Evolutionary conservation across 2,888 invertebrate genomes (phyloP).

Genomic region (Lagria hirta): DNA sequence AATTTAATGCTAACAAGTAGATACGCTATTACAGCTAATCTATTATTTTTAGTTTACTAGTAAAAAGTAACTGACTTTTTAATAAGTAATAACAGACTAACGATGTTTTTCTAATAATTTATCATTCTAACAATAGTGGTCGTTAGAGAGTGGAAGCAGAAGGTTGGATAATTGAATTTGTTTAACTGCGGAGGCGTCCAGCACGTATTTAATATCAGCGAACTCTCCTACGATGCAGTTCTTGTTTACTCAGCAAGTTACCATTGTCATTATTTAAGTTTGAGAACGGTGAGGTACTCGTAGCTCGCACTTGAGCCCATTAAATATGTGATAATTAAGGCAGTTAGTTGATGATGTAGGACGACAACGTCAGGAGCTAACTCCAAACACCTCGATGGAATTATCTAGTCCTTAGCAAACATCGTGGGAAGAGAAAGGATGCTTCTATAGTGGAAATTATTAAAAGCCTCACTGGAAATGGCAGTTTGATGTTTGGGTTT

Average conservation of each 20-base stretch:
- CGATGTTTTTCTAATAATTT: slow-evolving; percentile 12
- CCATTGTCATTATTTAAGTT: slow-evolving; percentile 28
- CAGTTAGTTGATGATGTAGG: slow-evolving; percentile 22
- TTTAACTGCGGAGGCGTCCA: slow-evolving; percentile 17
- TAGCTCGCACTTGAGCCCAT: slow-evolving; percentile 18
- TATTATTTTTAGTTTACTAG: too few species aligned
- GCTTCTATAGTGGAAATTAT: slow-evolving; percentile 6
- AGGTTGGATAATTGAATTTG: slow-evolving; percentile 21
- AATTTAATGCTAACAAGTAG: too few species aligned
- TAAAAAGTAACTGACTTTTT: too few species aligned
- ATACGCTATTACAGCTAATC: too few species aligned
- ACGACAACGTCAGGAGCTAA: slow-evolving; percentile 9
- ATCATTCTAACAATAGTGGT: slow-evolving; percentile 5
- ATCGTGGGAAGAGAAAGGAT: slow-evolving; percentile 8
- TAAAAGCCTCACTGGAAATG: slow-evolving; percentile 4
- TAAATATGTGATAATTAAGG: slow-evolving; percentile 26
- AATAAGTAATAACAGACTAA: too few species aligned
- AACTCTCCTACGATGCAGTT: slow-evolving; percentile 3
- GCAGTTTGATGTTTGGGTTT: slow-evolving; percentile 1
- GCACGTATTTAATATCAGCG: slow-evolving; percentile 20
- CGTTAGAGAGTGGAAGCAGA: neutral
- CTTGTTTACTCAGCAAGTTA: slow-evolving; percentile 25
- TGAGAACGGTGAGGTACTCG: slow-evolving; percentile 21
- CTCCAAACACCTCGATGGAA: slow-evolving; percentile 12
- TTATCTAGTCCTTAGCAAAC: slow-evolving; percentile 20